Conservation (phyloP, 2,888 invertebrate genomes). For the Ditylenchus weischeri region DNA sequence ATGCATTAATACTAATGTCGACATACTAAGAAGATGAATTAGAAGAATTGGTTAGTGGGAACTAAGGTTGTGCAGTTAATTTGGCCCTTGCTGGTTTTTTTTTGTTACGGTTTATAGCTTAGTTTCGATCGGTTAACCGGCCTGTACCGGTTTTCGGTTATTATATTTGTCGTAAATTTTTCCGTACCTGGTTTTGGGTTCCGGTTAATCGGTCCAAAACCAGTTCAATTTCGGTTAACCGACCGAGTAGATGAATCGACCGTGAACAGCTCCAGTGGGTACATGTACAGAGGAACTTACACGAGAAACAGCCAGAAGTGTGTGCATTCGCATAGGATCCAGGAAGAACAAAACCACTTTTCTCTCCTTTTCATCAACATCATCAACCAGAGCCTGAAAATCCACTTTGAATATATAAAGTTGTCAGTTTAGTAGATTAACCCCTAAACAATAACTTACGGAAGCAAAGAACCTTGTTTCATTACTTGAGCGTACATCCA, state of each 20-base stretch:
- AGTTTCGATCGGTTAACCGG: no score
- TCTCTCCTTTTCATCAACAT: not conserved
- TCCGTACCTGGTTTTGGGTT: no score
- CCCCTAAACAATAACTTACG: not conserved
- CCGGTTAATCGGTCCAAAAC: no score
- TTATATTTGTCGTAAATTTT: no score
- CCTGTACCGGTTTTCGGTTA: no score
- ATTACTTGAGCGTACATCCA: slow-evolving; percentile 18
- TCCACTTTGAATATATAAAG: not conserved
- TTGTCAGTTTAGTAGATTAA: no score
- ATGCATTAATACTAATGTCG: slow-evolving; percentile 20
- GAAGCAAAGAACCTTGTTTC: not conserved
- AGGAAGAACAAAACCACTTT: slow-evolving; percentile 17
- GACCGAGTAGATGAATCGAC: no score
- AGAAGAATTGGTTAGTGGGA: not conserved
- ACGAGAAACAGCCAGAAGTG: slow-evolving; percentile 8
- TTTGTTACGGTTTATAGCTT: no score
- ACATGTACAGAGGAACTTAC: not conserved
- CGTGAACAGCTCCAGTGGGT: no score
- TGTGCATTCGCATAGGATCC: slow-evolving; percentile 19
- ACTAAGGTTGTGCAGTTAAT: no score
- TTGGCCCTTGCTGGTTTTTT: no score
- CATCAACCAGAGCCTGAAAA: not conserved
- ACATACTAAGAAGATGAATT: slow-evolving; percentile 8
- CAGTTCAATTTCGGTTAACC: no score